phyloP scores from a whole-genome alignment of 2,888 invertebrate species.

The Desoria tigrina region DNA sequence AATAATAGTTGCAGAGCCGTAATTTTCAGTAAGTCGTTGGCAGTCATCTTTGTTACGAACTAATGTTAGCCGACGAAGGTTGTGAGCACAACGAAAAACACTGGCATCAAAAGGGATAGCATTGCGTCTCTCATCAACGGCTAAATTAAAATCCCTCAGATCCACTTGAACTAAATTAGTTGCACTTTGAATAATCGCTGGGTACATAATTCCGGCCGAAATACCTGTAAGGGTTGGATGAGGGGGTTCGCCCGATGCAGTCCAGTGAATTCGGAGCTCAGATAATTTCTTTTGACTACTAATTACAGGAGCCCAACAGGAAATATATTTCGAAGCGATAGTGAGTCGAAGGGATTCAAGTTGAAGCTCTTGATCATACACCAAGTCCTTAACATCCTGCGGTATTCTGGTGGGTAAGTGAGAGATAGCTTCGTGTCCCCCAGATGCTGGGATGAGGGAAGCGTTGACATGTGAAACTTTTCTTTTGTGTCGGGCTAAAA shows the following conservation, averaged over 20 bases:
- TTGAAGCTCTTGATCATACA: slow-evolving; percentile 22
- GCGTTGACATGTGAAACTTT: slow-evolving; percentile 15
- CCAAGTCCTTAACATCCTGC: slow-evolving; percentile 13
- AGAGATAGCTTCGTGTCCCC: slow-evolving; percentile 20
- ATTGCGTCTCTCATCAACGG: slow-evolving; percentile 17
- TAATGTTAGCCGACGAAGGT: slow-evolving; percentile 34
- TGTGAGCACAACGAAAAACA: slow-evolving; percentile 32
- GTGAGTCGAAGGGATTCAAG: slow-evolving; percentile 30
- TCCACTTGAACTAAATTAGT: slow-evolving; percentile 31
- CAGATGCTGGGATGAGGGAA: slow-evolving; percentile 31
- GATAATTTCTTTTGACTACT: slow-evolving; percentile 31
- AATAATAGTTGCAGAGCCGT: slow-evolving; percentile 30
- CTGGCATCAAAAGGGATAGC: slow-evolving; percentile 30
- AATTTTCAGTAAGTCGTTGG: slow-evolving; percentile 25
- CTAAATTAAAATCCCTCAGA: slow-evolving; percentile 30
- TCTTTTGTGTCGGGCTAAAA: slow-evolving; percentile 27
- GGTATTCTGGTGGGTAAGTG: slow-evolving; percentile 13
- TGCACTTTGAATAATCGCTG: slow-evolving; percentile 33
- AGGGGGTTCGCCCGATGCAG: slow-evolving; percentile 24
- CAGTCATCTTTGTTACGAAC: slow-evolving; percentile 33
- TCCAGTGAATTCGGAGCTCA: slow-evolving; percentile 34
- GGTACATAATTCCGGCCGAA: slow-evolving; percentile 23
- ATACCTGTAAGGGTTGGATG: slow-evolving; percentile 21
- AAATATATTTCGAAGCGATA: slow-evolving; percentile 30
- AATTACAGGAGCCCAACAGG: slow-evolving; percentile 30